These are phyloP conservation scores for Uloborus plumipes DNA, from an alignment of 2,888 invertebrate genomes.

Conservation along the genomic window DNA sequence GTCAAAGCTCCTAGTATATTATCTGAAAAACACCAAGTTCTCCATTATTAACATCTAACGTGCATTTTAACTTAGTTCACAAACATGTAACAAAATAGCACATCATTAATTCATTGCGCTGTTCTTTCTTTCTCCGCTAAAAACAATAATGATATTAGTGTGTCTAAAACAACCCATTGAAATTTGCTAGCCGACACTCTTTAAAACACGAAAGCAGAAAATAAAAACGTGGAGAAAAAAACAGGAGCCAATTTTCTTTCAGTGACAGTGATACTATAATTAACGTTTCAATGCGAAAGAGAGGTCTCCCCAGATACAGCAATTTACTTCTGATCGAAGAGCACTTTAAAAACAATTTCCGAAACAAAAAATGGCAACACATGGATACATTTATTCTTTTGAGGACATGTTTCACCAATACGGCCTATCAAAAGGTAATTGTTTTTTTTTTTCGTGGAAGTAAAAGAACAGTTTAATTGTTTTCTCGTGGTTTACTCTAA, in stretches of 20 bases:
- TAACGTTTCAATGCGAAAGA: conserved; percentile 30
- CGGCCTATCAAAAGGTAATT: conserved; percentile 22
- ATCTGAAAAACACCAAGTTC: no score
- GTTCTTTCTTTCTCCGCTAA: no score
- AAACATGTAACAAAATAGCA: no score
- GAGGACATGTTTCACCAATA: conserved; percentile 20
- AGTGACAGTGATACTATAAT: conserved; percentile 16
- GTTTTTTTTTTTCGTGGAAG: conserved; percentile 21
- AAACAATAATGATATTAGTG: no score
- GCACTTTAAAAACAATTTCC: conserved; percentile 47
- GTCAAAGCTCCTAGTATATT: no score
- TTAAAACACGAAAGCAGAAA: no score
- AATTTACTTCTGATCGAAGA: conserved; percentile 37
- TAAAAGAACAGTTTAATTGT: conserved; percentile 39
- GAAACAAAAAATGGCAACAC: not conserved
- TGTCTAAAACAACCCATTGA: no score
- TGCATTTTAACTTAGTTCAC: no score
- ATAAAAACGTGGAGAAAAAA: not conserved
- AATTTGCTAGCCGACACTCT: no score
- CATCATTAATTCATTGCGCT: no score
- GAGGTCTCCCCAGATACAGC: conserved; percentile 20
- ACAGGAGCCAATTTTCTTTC: not conserved
- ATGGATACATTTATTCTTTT: conserved; percentile 36
- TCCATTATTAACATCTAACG: no score
- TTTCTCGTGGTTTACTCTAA: conserved; percentile 23